Conservation (phyloP, 2,113 vertebrate species). For the Apteryx mantelli region DNA sequence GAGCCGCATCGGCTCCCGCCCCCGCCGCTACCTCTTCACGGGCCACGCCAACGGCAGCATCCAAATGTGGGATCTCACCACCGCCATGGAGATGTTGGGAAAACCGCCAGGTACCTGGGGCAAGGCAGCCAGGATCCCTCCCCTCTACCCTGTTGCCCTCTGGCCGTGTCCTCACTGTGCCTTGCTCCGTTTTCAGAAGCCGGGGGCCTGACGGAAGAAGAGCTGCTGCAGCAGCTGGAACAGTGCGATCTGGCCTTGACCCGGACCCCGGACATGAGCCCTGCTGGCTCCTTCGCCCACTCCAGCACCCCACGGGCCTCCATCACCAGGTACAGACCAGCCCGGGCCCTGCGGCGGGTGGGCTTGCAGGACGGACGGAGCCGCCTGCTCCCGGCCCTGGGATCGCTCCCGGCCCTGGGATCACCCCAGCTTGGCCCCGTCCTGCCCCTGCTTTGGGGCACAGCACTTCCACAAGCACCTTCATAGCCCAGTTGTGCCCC, state of each 20-base stretch:
- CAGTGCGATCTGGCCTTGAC: slow-evolving; percentile 87
- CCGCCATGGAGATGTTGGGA: slow-evolving; percentile 85
- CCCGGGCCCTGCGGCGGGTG: too few species aligned
- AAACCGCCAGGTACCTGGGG: slow-evolving; percentile 40
- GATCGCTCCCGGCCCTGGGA: too few species aligned
- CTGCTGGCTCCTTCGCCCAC: slow-evolving; percentile 54
- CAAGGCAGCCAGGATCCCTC: too few species aligned
- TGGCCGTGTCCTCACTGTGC: too few species aligned
- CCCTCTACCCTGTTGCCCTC: too few species aligned
- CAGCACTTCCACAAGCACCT: neutral
- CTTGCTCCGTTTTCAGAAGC: slow-evolving; percentile 55
- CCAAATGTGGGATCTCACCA: slow-evolving; percentile 94
- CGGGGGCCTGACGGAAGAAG: slow-evolving; percentile 87
- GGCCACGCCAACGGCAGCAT: slow-evolving; percentile 91
- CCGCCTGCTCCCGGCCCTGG: neutral
- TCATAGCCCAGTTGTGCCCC: neutral
- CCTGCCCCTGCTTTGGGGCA: too few species aligned
- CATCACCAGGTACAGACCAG: slow-evolving; percentile 76
- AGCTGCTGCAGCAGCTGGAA: slow-evolving; percentile 88
- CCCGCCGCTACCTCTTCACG: slow-evolving; percentile 88
- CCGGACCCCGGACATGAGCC: slow-evolving; percentile 79
- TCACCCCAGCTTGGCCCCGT: too few species aligned
- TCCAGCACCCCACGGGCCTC: slow-evolving; percentile 72
- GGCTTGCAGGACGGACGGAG: neutral
- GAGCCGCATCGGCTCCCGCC: slow-evolving; percentile 86